Evolutionary conservation across 2,797 vertebrate species (phyloP).

Genomic region (Esox lucius): DNA sequence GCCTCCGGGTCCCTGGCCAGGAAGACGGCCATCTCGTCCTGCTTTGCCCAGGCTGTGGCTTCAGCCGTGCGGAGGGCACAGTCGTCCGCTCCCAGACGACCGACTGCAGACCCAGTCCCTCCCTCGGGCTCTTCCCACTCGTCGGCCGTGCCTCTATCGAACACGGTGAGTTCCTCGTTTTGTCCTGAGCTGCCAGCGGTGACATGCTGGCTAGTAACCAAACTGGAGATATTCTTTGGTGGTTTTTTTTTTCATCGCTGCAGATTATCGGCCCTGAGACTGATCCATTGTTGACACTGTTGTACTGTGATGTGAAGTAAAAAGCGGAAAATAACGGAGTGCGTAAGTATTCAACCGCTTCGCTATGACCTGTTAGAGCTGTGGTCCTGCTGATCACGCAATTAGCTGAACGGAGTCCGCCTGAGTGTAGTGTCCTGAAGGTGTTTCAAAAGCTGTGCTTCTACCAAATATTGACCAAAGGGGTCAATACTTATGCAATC

Average conservation of each 20-base stretch:
- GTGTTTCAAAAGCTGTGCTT: too few relatives aligned
- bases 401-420: too few relatives aligned
- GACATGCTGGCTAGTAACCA: background rate
- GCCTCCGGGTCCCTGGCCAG: conserved; percentile 61
- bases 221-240: background rate
- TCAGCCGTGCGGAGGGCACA: conserved; percentile 81
- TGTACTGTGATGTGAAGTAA: background rate
- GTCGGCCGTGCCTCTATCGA: conserved; percentile 28
- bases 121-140: conserved; percentile 27
- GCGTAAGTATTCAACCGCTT: too few relatives aligned
- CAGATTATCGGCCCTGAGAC: background rate
- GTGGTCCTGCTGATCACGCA: too few relatives aligned
- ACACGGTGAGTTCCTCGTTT: conserved; percentile 56
- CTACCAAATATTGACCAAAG: too few relatives aligned
- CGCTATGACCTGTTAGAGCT: too few relatives aligned
- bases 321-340: too few relatives aligned
- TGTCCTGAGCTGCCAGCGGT: conserved; percentile 3
- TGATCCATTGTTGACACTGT: background rate
- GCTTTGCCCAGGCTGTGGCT: conserved; percentile 88
- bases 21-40: conserved; percentile 68
- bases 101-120: background rate
- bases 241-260: background rate
- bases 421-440: too few relatives aligned
- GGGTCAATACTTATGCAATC: too few relatives aligned
- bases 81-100: conserved; percentile 65